Percentiles rank a stretch among this genome's conserved stretches.
phyloP scores from a whole-genome alignment of 2,113 vertebrate genomes.

The Neomonachus schauinslandi region DNA sequence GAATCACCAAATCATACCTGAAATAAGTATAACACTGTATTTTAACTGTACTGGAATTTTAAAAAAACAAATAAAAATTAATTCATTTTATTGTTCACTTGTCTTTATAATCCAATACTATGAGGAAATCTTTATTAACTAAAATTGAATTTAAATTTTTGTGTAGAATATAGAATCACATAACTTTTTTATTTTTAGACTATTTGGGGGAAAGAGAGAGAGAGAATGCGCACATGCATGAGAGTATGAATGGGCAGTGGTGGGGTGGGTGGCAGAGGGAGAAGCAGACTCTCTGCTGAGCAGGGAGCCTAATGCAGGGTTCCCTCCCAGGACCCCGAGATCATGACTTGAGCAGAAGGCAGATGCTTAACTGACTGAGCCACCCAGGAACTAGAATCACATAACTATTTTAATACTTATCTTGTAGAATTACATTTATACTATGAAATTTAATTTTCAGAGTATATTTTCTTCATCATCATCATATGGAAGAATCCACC shows the following conservation, averaged over 20 bases:
- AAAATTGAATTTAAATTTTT: neutral
- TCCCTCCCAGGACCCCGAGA: neutral
- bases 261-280: neutral
- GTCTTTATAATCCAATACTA: neutral
- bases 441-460: conserved; percentile 2
- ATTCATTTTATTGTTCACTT: neutral
- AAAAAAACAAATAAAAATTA: neutral
- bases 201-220: neutral
- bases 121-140: neutral
- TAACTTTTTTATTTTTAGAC: neutral
- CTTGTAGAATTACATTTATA: neutral
- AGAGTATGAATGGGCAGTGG: neutral
- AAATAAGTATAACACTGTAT: neutral
- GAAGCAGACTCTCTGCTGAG: neutral
- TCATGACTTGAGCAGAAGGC: neutral
- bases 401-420: neutral
- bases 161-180: neutral
- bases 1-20: neutral
- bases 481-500: neutral
- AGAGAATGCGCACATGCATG: too few relatives aligned
- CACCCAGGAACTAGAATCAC: neutral
- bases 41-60: neutral
- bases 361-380: neutral
- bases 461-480: neutral
- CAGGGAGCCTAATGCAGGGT: neutral